Evolutionary conservation across 2,888 invertebrate species (phyloP).

Genomic region (Chalcis sispes): DNA sequence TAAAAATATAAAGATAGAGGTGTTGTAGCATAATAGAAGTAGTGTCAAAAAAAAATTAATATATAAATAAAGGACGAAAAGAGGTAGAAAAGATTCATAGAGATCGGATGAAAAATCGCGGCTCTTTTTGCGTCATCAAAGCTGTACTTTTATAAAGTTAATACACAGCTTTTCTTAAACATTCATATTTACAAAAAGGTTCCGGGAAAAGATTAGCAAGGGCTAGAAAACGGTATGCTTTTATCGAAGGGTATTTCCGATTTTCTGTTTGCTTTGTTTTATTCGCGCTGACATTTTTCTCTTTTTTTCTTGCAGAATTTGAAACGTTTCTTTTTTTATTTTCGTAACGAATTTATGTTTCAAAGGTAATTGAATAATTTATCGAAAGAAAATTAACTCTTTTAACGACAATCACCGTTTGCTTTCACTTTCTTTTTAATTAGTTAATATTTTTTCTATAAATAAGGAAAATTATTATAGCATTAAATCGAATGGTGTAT

Average conservation of each 20-base stretch:
- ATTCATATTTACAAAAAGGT: too few relatives aligned
- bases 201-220: neutral
- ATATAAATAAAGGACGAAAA: neutral
- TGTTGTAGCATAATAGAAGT: neutral
- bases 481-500: too few relatives aligned
- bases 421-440: too few relatives aligned
- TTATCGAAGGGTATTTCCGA: conserved; percentile 12
- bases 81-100: neutral
- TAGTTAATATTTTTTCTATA: too few relatives aligned
- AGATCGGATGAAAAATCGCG: conserved; percentile 48
- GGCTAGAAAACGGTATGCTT: conserved; percentile 28
- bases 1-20: conserved; percentile 16
- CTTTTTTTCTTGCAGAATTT: neutral
- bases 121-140: conserved; percentile 36
- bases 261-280: conserved; percentile 3
- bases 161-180: too few relatives aligned
- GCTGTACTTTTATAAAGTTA: conserved; percentile 17
- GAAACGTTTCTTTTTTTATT: neutral
- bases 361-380: too few relatives aligned
- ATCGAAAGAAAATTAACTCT: too few relatives aligned
- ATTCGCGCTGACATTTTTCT: neutral
- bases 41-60: neutral
- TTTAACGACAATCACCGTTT: too few relatives aligned
- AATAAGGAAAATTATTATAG: too few relatives aligned
- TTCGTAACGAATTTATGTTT: neutral